Evolutionary conservation across 2,888 invertebrate genomes (phyloP).

Genomic region (Dione vanillae): DNA sequence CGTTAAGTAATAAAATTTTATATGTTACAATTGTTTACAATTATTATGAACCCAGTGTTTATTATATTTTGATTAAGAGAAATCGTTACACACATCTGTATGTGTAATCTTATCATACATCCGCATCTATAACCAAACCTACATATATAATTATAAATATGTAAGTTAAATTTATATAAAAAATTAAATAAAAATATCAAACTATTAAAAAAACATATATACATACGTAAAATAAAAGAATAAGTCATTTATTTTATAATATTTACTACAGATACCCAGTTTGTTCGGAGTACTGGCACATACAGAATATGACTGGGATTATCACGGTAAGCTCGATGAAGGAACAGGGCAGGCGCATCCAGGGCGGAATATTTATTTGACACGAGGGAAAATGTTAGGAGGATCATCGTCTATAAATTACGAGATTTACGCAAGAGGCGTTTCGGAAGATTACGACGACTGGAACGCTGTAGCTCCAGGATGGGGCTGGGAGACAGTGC

Average conservation of each 20-base stretch:
- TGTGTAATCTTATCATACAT: too few relatives aligned
- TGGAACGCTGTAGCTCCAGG: conserved; percentile 55
- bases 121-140: too few relatives aligned
- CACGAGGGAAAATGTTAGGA: conserved; percentile 57
- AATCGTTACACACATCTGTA: too few relatives aligned
- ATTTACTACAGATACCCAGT: conserved; percentile 54
- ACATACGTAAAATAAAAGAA: background rate
- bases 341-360: conserved; percentile 52
- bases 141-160: too few relatives aligned
- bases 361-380: conserved; percentile 49
- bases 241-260: background rate
- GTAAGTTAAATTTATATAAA: too few relatives aligned
- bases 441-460: conserved; percentile 55
- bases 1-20: too few relatives aligned
- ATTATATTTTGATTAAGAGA: too few relatives aligned
- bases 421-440: conserved; percentile 56
- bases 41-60: too few relatives aligned
- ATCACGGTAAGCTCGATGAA: conserved; percentile 50
- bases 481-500: conserved; percentile 55
- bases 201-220: background rate
- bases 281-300: conserved; percentile 51
- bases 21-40: too few relatives aligned
- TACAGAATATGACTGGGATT: conserved; percentile 56
- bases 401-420: conserved; percentile 57
- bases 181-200: too few relatives aligned